Percentiles rank a stretch among this genome's conserved stretches.
phyloP scores from a whole-genome alignment of 2,113 vertebrate genomes.

The Sinocyclocheilus anshuiensis region DNA sequence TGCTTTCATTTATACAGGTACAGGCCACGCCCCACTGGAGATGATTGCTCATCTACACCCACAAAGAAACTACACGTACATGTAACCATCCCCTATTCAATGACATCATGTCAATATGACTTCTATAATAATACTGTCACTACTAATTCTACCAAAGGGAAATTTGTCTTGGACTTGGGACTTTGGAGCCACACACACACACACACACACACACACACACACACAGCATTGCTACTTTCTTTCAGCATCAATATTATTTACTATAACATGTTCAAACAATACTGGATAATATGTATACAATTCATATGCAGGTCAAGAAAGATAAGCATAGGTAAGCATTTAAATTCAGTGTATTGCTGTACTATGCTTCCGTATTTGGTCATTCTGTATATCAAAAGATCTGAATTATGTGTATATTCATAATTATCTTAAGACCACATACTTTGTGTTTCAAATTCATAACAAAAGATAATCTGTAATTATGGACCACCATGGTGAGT shows the following conservation, averaged over 20 bases:
- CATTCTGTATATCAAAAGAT: not conserved
- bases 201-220: too few relatives aligned
- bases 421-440: not conserved
- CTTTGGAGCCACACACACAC: not conserved
- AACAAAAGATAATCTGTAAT: not conserved
- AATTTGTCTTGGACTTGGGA: not conserved
- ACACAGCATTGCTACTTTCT: not conserved
- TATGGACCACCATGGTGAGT: not conserved
- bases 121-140: not conserved
- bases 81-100: not conserved
- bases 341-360: not conserved
- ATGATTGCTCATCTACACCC: constrained; percentile 29
- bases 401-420: too few relatives aligned
- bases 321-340: constrained; percentile 5
- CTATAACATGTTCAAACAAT: not conserved
- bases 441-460: not conserved
- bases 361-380: too few relatives aligned
- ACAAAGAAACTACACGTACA: not conserved
- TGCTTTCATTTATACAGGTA: constrained; percentile 74
- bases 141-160: not conserved
- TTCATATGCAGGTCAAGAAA: not conserved
- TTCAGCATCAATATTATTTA: not conserved
- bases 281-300: not conserved
- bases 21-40: constrained; percentile 70
- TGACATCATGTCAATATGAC: constrained; percentile 29